These are phyloP conservation scores for Pseudomyrmex concolor DNA, from an alignment of 1,140 invertebrate species.

Conservation along the genomic window DNA sequence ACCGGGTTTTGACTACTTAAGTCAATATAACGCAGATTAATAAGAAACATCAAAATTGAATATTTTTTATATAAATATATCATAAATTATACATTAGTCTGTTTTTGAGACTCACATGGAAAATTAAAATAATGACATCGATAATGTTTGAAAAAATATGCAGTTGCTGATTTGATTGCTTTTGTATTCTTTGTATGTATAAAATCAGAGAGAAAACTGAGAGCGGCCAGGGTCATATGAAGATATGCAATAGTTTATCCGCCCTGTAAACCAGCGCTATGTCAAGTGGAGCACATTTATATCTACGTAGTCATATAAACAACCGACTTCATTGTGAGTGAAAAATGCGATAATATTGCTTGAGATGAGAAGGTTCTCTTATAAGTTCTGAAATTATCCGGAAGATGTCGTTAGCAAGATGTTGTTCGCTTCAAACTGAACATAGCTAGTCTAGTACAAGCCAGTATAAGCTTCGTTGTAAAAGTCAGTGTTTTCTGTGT, in stretches of 20 bases:
- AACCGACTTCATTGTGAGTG: no score
- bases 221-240: no score
- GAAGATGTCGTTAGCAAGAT: background rate
- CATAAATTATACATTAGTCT: background rate
- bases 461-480: background rate
- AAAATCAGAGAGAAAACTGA: no score
- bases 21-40: slow-evolving; percentile 50
- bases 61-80: slow-evolving; percentile 39
- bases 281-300: no score
- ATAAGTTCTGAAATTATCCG: background rate
- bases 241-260: no score
- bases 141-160: background rate
- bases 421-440: background rate
- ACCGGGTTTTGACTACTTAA: slow-evolving; percentile 62
- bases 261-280: no score
- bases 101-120: no score
- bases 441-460: background rate
- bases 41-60: background rate
- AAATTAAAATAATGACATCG: background rate
- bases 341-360: background rate
- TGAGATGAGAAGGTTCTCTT: no score
- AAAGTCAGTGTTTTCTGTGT: no score
- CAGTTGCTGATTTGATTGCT: slow-evolving; percentile 24
- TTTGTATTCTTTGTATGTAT: background rate
- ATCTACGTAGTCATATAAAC: no score